phyloP scores from a whole-genome alignment of 2,797 vertebrate genomes.

The Pterois miles region DNA sequence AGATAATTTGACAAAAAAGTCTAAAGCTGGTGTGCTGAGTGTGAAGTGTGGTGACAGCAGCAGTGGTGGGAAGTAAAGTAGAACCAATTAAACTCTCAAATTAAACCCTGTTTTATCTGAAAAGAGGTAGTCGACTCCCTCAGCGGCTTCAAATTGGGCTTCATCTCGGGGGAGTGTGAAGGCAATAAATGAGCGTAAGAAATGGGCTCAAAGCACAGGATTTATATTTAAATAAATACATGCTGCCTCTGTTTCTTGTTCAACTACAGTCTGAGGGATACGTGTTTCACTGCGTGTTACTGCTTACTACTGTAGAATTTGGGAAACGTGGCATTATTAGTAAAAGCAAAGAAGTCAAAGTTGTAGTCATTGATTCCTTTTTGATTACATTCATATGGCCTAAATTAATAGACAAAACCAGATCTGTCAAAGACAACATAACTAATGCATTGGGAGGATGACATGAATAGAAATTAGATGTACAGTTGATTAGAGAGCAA shows the following conservation, averaged over 20 bases:
- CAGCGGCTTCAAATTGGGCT: constrained; percentile 67
- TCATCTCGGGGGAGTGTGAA: constrained; percentile 64
- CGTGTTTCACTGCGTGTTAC: neutral
- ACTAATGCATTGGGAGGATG: neutral
- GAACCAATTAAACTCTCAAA: constrained; percentile 76
- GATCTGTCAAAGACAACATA: neutral
- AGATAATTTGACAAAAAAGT: constrained; percentile 3
- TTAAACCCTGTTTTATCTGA: constrained; percentile 64
- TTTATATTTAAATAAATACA: constrained; percentile 29
- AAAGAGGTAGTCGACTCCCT: constrained; percentile 61
- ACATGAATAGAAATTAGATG: neutral
- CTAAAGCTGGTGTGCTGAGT: neutral
- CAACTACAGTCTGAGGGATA: neutral
- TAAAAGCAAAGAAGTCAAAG: neutral
- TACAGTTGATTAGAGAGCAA: neutral
- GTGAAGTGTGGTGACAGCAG: constrained; percentile 16
- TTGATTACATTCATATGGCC: neutral
- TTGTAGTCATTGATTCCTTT: neutral
- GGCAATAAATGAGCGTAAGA: constrained; percentile 48
- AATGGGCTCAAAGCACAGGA: constrained; percentile 19
- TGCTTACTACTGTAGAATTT: neutral
- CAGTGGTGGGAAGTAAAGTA: constrained; percentile 42
- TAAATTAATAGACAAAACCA: constrained; percentile 3
- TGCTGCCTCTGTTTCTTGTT: constrained; percentile 8
- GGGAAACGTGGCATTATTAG: neutral